These are phyloP conservation scores for Merops nubicus DNA, from an alignment of 2,113 vertebrate genomes.

Conservation along the genomic window DNA sequence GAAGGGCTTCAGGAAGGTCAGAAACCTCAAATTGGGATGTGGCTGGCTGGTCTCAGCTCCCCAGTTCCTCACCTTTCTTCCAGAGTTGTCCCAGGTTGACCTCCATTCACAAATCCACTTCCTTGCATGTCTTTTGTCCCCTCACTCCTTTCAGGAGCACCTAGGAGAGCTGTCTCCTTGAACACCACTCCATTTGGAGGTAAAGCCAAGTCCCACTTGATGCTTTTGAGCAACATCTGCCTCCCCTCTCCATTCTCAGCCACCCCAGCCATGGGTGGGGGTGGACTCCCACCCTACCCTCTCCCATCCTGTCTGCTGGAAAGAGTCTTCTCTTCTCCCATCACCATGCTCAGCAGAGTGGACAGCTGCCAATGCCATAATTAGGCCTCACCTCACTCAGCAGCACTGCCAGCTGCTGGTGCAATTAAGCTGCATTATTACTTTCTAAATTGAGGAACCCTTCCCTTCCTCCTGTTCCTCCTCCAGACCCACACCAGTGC, in stretches of 20 bases:
- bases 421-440: background rate
- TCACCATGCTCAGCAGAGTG: background rate
- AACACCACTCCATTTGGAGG: background rate
- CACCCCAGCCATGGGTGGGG: rapidly evolving
- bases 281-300: background rate
- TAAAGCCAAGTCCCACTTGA: background rate
- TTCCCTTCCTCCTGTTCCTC: background rate
- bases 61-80: background rate
- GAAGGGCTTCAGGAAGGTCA: background rate
- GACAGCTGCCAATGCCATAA: constrained; percentile 21
- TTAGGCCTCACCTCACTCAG: background rate
- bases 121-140: rapidly evolving
- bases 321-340: background rate
- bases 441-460: background rate
- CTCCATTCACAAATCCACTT: background rate
- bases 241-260: background rate
- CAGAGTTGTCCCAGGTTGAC: background rate
- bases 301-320: background rate
- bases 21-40: background rate
- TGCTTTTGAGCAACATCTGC: background rate
- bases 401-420: constrained; percentile 5
- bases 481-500: background rate
- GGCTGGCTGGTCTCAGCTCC: background rate
- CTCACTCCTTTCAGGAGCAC: background rate
- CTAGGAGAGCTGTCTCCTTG: no score